phyloP scores from a whole-genome alignment of 2,888 invertebrate species.

The Brachyptera putata region DNA sequence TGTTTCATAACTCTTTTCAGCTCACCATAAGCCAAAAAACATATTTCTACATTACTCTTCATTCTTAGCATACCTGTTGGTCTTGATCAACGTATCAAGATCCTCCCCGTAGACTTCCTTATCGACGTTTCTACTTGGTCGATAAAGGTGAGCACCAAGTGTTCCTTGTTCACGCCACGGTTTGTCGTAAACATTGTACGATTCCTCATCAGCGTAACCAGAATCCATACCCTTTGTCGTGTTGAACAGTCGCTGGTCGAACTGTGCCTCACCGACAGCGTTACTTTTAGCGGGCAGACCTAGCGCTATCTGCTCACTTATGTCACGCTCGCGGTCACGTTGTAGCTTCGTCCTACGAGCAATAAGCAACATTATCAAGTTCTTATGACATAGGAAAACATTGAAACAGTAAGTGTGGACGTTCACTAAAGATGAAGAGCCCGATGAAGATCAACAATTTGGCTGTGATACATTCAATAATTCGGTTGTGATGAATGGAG shows the following conservation, averaged over 20 bases:
- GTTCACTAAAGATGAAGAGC: too few species aligned
- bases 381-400: too few species aligned
- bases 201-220: slow-evolving; percentile 95
- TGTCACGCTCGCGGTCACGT: slow-evolving; percentile 89
- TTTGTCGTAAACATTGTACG: slow-evolving; percentile 96
- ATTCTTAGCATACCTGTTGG: slow-evolving; percentile 60
- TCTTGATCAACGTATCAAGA: slow-evolving; percentile 81
- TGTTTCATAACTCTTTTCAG: too few species aligned
- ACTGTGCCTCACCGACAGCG: slow-evolving; percentile 72
- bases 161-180: slow-evolving; percentile 92
- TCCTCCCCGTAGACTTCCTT: slow-evolving; percentile 89
- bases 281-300: slow-evolving; percentile 83
- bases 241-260: slow-evolving; percentile 95
- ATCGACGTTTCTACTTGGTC: slow-evolving; percentile 83
- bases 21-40: too few species aligned
- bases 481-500: too few species aligned
- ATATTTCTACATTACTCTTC: too few species aligned
- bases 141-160: slow-evolving; percentile 83
- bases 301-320: slow-evolving; percentile 96
- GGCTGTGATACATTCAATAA: too few species aligned
- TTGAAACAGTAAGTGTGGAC: too few species aligned
- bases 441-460: too few species aligned
- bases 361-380: neutral
- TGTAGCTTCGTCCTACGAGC: slow-evolving; percentile 70
- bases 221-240: slow-evolving; percentile 89